Percentiles rank a stretch among this genome's conserved stretches.
Evolutionary conservation across 2,113 vertebrate species (phyloP).

Genomic region (Syngnathus typhle): DNA sequence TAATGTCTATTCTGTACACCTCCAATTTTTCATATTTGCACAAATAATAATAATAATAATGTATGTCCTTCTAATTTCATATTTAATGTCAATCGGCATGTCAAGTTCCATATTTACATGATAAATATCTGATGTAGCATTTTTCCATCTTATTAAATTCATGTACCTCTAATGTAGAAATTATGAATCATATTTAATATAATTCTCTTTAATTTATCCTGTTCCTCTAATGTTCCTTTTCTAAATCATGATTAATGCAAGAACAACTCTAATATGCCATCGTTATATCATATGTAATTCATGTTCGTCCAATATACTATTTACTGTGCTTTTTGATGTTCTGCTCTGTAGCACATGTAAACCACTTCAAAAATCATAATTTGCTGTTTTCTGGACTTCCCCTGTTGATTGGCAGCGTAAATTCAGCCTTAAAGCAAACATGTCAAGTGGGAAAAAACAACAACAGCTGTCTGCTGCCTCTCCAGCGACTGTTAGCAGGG

Average conservation of each 20-base stretch:
- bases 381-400: background rate
- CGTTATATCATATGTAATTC: background rate
- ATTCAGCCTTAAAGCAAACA: background rate
- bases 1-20: no score
- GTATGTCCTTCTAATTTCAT: no score
- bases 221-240: no score
- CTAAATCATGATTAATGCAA: background rate
- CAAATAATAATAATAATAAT: no score
- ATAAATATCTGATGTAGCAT: background rate
- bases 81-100: no score
- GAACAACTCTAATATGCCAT: background rate
- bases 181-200: no score
- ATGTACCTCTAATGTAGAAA: background rate
- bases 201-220: no score
- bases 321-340: background rate
- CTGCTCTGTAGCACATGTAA: no score
- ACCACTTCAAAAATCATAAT: background rate
- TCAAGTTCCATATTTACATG: no score
- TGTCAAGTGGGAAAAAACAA: background rate
- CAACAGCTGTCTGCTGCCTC: background rate
- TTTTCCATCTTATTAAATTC: background rate
- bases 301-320: background rate
- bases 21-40: no score
- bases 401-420: background rate
- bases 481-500: background rate